These are phyloP conservation scores for Cerastis leucographa DNA, from an alignment of 2,888 invertebrate genomes.

Conservation along the genomic window DNA sequence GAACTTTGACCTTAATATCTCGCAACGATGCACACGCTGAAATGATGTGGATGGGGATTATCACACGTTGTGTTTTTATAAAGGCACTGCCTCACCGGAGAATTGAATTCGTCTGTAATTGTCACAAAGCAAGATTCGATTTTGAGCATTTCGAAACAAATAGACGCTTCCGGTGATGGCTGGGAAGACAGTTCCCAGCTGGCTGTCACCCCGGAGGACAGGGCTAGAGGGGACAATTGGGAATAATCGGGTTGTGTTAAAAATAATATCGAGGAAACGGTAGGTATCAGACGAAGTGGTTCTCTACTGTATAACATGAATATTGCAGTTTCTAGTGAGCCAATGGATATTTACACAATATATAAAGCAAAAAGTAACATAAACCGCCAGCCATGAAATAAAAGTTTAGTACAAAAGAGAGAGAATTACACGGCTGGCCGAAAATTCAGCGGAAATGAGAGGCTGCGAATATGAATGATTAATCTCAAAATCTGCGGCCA, in stretches of 20 bases:
- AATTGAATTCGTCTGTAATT: background rate
- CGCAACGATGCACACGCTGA: constrained; percentile 38
- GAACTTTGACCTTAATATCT: constrained; percentile 39
- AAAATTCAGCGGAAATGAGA: constrained; percentile 19
- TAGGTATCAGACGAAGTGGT: background rate
- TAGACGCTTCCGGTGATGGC: background rate
- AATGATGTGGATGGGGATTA: constrained; percentile 7
- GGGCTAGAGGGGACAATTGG: too few species aligned
- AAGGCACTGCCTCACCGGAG: background rate
- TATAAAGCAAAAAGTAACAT: background rate
- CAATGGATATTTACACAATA: background rate
- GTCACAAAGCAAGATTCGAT: background rate
- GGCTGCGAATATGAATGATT: constrained; percentile 3
- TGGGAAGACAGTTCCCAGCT: too few species aligned
- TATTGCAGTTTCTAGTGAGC: constrained; percentile 17
- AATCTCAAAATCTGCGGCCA: constrained; percentile 1
- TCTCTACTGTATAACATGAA: constrained; percentile 20
- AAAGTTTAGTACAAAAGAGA: constrained; percentile 12
- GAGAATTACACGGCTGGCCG: constrained; percentile 5
- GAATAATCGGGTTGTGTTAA: too few species aligned
- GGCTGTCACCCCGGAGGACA: too few species aligned
- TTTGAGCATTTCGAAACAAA: background rate
- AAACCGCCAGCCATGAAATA: constrained; percentile 15
- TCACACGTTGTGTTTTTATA: constrained; percentile 1
- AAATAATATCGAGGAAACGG: background rate